These are phyloP conservation scores for Artemisiospiza belli DNA, from an alignment of 2,113 vertebrate species.

Conservation along the genomic window DNA sequence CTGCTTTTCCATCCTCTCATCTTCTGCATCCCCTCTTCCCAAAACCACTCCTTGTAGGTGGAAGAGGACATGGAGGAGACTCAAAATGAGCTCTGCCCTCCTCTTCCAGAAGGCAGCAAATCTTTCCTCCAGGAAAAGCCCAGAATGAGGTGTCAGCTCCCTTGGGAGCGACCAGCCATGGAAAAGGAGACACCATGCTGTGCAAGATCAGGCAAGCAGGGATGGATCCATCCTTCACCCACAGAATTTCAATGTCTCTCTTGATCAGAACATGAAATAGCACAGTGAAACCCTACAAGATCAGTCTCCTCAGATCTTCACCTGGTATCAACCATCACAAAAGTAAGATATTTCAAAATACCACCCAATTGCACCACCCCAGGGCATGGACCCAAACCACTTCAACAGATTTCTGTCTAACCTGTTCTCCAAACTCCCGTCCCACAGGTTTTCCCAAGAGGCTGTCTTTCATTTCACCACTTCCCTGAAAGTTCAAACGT, in stretches of 20 bases:
- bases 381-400: neutral
- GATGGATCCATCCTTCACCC: neutral
- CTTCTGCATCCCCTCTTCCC: neutral
- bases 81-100: neutral
- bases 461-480: neutral
- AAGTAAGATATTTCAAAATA: neutral
- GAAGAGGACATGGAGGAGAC: neutral
- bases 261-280: neutral
- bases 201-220: neutral
- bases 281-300: neutral
- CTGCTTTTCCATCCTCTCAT: neutral
- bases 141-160: neutral
- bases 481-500: neutral
- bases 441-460: neutral
- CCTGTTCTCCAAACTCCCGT: neutral
- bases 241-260: neutral
- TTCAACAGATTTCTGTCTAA: neutral
- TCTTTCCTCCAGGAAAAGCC: neutral
- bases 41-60: neutral
- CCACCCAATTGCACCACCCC: neutral
- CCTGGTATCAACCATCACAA: neutral
- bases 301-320: neutral
- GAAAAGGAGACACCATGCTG: accelerated
- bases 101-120: neutral
- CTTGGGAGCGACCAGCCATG: accelerated